phyloP scores from a whole-genome alignment of 2,113 vertebrate species.

The Cavia porcellus region DNA sequence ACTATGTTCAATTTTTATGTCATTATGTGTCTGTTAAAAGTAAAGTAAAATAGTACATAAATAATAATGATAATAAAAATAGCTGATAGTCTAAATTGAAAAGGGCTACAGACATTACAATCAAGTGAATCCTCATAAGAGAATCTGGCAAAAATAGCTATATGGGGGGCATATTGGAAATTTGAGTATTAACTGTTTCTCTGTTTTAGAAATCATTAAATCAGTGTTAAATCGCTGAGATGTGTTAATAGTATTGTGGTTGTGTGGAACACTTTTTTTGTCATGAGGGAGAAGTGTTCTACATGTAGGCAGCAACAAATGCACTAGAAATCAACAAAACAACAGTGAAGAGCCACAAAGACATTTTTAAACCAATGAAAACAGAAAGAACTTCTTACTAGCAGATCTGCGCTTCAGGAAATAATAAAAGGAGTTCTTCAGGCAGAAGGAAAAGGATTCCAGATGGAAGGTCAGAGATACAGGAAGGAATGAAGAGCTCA shows the following conservation, averaged over 20 bases:
- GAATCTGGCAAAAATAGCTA: neutral
- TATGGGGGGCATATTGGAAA: neutral
- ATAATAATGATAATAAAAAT: neutral
- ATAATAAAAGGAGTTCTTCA: constrained; percentile 30
- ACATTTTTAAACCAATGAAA: constrained; percentile 59
- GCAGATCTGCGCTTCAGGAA: constrained; percentile 21
- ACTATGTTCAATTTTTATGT: neutral
- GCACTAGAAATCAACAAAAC: neutral
- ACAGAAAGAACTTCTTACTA: neutral
- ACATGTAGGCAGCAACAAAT: neutral
- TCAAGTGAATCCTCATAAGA: neutral
- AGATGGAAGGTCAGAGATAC: constrained; percentile 58
- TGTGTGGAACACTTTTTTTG: neutral
- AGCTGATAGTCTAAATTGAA: neutral
- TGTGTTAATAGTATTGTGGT: neutral
- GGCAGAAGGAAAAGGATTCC: constrained; percentile 58
- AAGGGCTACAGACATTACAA: neutral
- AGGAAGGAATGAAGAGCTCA: constrained; percentile 17
- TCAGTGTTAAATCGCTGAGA: neutral
- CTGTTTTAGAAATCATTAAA: neutral
- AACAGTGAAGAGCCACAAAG: neutral
- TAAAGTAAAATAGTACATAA: neutral
- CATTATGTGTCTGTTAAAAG: neutral
- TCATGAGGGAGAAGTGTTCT: neutral
- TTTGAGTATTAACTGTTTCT: neutral